These are phyloP conservation scores for Drosophila oshimai DNA, from an alignment of 1,140 invertebrate species.

Conservation along the genomic window DNA sequence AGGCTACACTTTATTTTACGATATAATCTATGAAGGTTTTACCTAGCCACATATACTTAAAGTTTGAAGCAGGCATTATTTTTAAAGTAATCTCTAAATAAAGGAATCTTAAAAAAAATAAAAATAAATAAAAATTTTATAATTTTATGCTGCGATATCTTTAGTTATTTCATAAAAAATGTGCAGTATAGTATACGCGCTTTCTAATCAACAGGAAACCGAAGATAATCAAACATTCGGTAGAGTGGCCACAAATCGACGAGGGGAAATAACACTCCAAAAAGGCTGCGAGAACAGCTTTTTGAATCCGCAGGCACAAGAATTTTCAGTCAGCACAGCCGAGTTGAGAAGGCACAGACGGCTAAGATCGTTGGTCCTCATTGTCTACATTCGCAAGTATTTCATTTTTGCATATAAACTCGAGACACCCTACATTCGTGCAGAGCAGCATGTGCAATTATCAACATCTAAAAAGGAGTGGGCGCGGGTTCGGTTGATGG, in stretches of 20 bases:
- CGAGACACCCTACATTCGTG: conserved; percentile 28
- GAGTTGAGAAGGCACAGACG: neutral
- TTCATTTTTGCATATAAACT: conserved; percentile 45
- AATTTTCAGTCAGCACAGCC: neutral
- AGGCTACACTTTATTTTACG: too few species aligned
- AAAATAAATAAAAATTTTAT: too few species aligned
- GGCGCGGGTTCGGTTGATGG: conserved; percentile 10
- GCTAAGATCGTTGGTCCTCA: conserved; percentile 1
- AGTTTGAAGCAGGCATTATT: too few species aligned
- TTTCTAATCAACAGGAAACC: neutral
- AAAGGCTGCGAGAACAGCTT: neutral
- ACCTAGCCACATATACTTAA: too few species aligned
- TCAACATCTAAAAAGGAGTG: conserved; percentile 20
- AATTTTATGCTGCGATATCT: too few species aligned
- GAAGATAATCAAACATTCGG: neutral
- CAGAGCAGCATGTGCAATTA: conserved; percentile 39
- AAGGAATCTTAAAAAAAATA: too few species aligned
- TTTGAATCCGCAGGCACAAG: conserved; percentile 22
- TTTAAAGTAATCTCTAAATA: too few species aligned
- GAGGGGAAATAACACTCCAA: neutral
- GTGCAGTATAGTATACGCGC: neutral
- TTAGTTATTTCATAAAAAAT: too few species aligned
- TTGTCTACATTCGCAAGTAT: conserved; percentile 36
- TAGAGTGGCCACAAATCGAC: neutral
- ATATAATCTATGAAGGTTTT: too few species aligned